A percentile compares a stretch with the other conserved stretches of the same genome.
These are phyloP conservation scores for Sarcophaga bullata DNA, from an alignment of 1,140 invertebrate species.

Conservation along the genomic window DNA sequence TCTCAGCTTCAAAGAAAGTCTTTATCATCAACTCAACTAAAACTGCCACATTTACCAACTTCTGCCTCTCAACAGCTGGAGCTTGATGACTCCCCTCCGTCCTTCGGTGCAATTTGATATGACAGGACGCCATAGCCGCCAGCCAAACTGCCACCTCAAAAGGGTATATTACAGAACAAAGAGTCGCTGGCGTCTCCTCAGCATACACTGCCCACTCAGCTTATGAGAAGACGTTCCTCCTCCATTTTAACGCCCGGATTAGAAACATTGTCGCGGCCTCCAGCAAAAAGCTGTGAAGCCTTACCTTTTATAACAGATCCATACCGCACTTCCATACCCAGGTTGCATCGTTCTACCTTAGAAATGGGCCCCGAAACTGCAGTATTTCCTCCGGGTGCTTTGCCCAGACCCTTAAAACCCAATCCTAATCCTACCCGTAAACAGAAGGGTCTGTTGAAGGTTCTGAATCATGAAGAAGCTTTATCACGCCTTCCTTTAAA, in stretches of 20 bases:
- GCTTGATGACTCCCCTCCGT: constrained; percentile 59
- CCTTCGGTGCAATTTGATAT: constrained; percentile 64
- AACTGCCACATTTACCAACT: constrained; percentile 47
- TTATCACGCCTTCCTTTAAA: constrained; percentile 47
- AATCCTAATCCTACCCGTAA: constrained; percentile 62
- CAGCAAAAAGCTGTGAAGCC: constrained; percentile 57
- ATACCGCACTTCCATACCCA: constrained; percentile 56
- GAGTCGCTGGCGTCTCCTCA: constrained; percentile 59
- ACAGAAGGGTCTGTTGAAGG: constrained; percentile 55
- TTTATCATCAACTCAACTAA: constrained; percentile 51
- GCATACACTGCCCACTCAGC: constrained; percentile 48
- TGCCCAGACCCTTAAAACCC: constrained; percentile 60
- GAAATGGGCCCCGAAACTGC: constrained; percentile 52
- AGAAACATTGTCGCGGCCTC: constrained; percentile 46
- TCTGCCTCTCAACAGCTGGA: background rate
- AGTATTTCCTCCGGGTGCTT: constrained; percentile 57
- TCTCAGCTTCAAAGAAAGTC: constrained; percentile 51
- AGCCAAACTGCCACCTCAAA: constrained; percentile 56
- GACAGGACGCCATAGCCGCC: constrained; percentile 55
- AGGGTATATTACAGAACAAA: constrained; percentile 59
- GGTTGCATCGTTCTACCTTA: constrained; percentile 55
- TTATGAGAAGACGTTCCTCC: constrained; percentile 48
- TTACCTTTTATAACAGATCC: constrained; percentile 56
- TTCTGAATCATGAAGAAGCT: constrained; percentile 53
- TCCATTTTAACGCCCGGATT: constrained; percentile 14